phyloP scores from a whole-genome alignment of 2,113 vertebrate genomes.

The Melanotaenia duboulayi region DNA sequence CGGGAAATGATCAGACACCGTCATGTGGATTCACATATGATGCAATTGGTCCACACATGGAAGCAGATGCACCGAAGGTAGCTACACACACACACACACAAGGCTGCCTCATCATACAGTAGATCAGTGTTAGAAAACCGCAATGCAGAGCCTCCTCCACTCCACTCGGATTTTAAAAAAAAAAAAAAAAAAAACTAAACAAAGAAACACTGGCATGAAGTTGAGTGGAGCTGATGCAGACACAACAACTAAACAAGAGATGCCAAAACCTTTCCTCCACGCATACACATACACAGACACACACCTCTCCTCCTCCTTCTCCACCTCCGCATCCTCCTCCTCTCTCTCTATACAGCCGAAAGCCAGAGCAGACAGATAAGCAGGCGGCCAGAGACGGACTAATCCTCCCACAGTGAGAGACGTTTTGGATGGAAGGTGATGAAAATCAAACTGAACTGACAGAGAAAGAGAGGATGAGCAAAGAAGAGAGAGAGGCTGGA shows the following conservation, averaged over 20 bases:
- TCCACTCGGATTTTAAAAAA: background rate
- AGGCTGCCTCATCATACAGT: slow-evolving; percentile 5
- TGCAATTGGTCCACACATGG: slow-evolving; percentile 3
- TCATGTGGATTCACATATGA: slow-evolving; percentile 30
- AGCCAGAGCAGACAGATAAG: slow-evolving; percentile 78
- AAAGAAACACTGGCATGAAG: slow-evolving; percentile 22
- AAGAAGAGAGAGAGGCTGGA: slow-evolving; percentile 12
- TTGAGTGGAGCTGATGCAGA: slow-evolving; percentile 51
- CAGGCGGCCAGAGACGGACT: slow-evolving; percentile 76
- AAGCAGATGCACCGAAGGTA: background rate
- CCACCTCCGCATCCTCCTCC: slow-evolving; percentile 11
- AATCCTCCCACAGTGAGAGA: slow-evolving; percentile 72
- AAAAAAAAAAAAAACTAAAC: too few relatives aligned
- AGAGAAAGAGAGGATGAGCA: slow-evolving; percentile 25
- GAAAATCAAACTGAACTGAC: slow-evolving; percentile 55
- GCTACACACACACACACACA: background rate
- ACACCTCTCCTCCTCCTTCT: slow-evolving; percentile 21
- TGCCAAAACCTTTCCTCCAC: slow-evolving; percentile 46
- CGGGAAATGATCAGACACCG: slow-evolving; percentile 60
- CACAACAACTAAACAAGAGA: slow-evolving; percentile 53
- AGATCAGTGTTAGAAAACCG: slow-evolving; percentile 25
- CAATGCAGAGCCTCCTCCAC: slow-evolving; percentile 48
- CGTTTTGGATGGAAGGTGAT: slow-evolving; percentile 62
- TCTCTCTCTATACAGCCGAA: slow-evolving; percentile 46
- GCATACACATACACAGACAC: background rate